Percentiles rank a stretch among this genome's conserved stretches.
Conservation (phyloP, 2,113 vertebrate species). For the Mungos mungo region DNA sequence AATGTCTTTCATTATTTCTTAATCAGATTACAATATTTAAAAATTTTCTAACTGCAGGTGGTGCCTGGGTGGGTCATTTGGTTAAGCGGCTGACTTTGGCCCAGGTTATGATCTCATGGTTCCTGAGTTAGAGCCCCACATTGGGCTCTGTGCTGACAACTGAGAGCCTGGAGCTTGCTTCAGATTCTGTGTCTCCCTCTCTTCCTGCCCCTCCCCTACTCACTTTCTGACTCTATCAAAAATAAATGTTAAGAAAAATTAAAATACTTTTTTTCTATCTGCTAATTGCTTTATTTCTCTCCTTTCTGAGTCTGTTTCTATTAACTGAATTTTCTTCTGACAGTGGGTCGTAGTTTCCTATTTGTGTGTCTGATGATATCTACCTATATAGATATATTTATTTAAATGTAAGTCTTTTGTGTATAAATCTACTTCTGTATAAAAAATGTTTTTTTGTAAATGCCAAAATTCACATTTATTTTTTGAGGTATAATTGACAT, state of each 20-base stretch:
- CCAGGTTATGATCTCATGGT: no score
- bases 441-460: not conserved
- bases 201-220: no score
- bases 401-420: no score
- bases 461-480: not conserved
- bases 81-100: no score
- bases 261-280: not conserved
- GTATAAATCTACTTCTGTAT: not conserved
- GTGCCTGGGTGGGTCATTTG: no score
- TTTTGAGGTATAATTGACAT: not conserved
- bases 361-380: not conserved
- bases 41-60: not conserved
- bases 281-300: not conserved
- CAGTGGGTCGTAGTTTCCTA: not conserved
- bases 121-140: no score
- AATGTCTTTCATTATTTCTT: not conserved
- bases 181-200: no score
- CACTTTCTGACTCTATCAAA: no score
- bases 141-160: no score
- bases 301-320: not conserved
- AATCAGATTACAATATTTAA: not conserved
- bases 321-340: not conserved
- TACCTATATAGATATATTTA: not conserved
- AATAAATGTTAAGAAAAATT: no score
- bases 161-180: no score